A percentile compares a stretch with the other conserved stretches of the same genome.
Conservation (phyloP, 2,888 invertebrate genomes). For the Incurvaria masculella region DNA sequence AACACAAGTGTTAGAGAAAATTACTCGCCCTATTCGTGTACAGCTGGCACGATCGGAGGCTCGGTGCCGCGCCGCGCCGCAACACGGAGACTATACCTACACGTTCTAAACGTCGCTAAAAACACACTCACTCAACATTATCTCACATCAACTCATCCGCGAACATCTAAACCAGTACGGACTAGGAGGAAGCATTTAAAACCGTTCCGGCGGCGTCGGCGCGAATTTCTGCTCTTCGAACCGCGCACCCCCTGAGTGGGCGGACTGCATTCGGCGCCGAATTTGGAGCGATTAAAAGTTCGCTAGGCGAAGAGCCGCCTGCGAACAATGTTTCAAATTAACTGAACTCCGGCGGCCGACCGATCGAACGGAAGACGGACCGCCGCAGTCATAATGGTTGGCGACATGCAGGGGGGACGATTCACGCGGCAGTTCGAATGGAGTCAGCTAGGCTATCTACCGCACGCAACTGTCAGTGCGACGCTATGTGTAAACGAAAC, state of each 20-base stretch:
- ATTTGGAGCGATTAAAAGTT: background rate
- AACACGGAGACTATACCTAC: background rate
- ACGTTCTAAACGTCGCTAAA: background rate
- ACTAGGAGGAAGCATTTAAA: background rate
- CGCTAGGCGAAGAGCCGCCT: background rate
- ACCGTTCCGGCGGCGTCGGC: background rate
- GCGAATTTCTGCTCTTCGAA: too few relatives aligned
- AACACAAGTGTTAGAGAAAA: slow-evolving; percentile 22
- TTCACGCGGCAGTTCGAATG: slow-evolving; percentile 13
- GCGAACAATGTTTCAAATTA: background rate
- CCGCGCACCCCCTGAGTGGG: background rate
- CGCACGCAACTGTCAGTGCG: slow-evolving; percentile 8
- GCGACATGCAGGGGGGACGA: slow-evolving; percentile 7
- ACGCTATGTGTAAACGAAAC: background rate
- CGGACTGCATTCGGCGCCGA: background rate
- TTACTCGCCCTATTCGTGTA: slow-evolving; percentile 45
- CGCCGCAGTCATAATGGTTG: background rate
- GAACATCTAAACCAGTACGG: background rate
- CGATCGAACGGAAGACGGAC: background rate
- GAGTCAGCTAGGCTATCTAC: slow-evolving; percentile 12
- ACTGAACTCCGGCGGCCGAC: background rate
- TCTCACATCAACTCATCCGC: background rate
- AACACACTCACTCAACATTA: background rate
- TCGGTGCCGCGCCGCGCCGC: background rate
- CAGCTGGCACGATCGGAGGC: too few relatives aligned